phyloP scores from a whole-genome alignment of 2,113 vertebrate genomes.

The Ovis canadensis region DNA sequence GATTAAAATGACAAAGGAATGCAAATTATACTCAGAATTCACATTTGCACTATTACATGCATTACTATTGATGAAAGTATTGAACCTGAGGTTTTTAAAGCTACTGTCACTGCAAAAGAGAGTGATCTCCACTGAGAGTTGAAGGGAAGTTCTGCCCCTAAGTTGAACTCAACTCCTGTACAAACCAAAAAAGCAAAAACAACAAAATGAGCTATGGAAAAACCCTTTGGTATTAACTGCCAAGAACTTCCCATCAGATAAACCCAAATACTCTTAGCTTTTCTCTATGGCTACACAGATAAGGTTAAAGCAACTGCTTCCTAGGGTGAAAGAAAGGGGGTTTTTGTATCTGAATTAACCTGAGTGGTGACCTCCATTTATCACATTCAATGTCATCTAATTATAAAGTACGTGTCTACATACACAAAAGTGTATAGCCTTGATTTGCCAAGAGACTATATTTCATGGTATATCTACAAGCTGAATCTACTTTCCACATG shows the following conservation, averaged over 20 bases:
- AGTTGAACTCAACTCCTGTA: slow-evolving; percentile 3
- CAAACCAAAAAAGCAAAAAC: background rate
- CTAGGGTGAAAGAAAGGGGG: background rate
- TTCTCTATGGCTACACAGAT: background rate
- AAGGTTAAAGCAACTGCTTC: background rate
- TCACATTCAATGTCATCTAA: background rate
- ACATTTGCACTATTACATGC: no score
- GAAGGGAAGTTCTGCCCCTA: background rate
- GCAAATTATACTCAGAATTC: background rate
- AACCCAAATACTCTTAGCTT: background rate
- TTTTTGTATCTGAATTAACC: background rate
- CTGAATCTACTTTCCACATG: background rate
- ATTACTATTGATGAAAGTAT: background rate
- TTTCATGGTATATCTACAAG: background rate
- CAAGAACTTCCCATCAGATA: slow-evolving; percentile 37
- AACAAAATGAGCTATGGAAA: slow-evolving; percentile 20
- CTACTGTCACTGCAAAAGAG: background rate
- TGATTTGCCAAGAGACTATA: background rate
- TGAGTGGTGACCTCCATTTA: background rate
- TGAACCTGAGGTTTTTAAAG: background rate
- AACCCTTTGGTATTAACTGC: slow-evolving; percentile 16
- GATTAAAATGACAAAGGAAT: background rate
- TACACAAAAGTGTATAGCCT: background rate
- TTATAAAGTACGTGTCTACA: background rate
- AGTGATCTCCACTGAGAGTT: background rate